Percentiles rank a stretch among this genome's conserved stretches.
Conservation (phyloP, 2,113 vertebrate species). For the Cercopithecus mona region DNA sequence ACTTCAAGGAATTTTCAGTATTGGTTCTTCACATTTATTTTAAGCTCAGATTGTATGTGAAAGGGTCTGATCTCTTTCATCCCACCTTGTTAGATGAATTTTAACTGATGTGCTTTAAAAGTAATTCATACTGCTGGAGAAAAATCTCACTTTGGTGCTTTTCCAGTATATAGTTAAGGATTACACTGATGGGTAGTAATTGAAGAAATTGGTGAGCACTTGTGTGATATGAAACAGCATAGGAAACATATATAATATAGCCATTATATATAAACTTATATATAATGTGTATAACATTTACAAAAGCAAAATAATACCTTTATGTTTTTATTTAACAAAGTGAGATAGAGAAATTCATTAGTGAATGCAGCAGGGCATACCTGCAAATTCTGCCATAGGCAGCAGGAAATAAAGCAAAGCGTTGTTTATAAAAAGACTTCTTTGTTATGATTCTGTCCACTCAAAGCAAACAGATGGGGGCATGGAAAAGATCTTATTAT, state of each 20-base stretch:
- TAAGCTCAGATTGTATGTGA: conserved; percentile 2
- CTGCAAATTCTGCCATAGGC: neutral
- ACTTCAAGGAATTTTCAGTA: neutral
- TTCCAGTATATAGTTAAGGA: neutral
- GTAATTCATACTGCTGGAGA: neutral
- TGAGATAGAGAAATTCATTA: neutral
- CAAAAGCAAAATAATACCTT: neutral
- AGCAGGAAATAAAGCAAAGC: neutral
- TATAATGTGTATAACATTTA: neutral
- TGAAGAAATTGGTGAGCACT: neutral
- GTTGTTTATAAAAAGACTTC: neutral
- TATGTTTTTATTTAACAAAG: neutral
- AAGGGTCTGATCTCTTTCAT: neutral
- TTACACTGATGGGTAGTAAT: neutral
- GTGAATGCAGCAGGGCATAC: neutral
- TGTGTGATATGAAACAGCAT: neutral
- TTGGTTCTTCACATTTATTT: conserved; percentile 47
- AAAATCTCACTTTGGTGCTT: neutral
- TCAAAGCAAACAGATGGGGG: neutral
- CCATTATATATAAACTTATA: too few relatives aligned
- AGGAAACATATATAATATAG: neutral
- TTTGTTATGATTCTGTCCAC: neutral
- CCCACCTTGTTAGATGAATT: neutral
- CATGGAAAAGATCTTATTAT: neutral
- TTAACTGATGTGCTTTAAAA: neutral